Base-by-base conservation (phyloP, 2,113 vertebrate species). In the Pedionomus torquatus region DNA sequence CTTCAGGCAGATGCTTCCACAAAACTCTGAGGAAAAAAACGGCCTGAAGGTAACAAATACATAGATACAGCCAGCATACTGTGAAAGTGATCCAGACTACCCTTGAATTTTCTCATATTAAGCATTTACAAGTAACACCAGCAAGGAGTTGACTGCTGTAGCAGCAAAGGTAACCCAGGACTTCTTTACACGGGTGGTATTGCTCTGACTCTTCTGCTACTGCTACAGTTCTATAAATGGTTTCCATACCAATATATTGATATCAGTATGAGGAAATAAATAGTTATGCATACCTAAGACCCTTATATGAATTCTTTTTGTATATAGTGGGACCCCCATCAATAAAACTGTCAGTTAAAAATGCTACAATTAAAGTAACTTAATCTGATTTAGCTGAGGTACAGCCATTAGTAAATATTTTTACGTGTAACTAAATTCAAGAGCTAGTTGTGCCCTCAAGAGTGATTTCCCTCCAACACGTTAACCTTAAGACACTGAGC, bases 31-130 rank as follows among this genome's bases (percentile, higher is more conserved):
- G 46, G 30, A 30, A 39, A 19, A 54, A 13, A 21, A 2, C 3
- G 68, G 20, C 13, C n/a, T 48, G 46, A 10, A 3, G 16, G 14
- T 23, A 5, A n/a, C 13, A 7, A 68, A 3, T 31, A 3, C 23
- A 2, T 4, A 2, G 17, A 5, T 5, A 1, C 9, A 10, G 35
- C 0, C 15, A 0, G 17, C 4, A 2, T 0, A 2, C 33, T 28
- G 2, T 21, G 10, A 10, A 28, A n/a, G 30, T 11, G 0, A 8
- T 7, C 15, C 58, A 2, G 0, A 2, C 17, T 14, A 37, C n/a
- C 25, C n/a, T 7, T 21, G 2, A 11, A 1, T 35, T 3, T 24
- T 0, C 14, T 2, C 7, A 5, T 1, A 3, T 39, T 5, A 0
- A 9, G 48, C 6, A 1, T 37, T 20, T 9, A 3, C 14, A 2